phyloP scores from a whole-genome alignment of 2,797 vertebrate species.

The Melopsittacus undulatus region DNA sequence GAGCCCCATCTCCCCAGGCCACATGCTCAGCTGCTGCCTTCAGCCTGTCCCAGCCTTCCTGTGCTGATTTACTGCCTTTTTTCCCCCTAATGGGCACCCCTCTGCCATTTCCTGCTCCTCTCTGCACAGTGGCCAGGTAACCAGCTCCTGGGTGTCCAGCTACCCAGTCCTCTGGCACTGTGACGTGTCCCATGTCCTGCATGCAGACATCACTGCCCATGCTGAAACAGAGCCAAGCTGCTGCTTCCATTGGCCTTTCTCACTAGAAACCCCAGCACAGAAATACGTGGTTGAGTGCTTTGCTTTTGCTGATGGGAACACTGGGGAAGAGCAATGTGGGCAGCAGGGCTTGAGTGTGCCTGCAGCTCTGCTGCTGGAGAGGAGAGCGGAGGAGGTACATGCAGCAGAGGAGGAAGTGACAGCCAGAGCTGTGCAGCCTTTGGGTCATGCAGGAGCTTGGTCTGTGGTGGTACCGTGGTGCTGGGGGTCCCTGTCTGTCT shows the following conservation, averaged over 20 bases:
- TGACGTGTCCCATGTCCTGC: neutral
- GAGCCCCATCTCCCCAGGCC: neutral
- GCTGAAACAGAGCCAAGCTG: rapidly evolving
- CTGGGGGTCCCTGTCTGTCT: neutral
- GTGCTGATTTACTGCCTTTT: neutral
- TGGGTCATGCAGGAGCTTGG: neutral
- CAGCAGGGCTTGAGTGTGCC: neutral
- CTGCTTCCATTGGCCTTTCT: neutral
- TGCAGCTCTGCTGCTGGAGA: neutral
- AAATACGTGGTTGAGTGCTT: neutral
- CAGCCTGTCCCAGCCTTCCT: neutral
- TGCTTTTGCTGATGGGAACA: rapidly evolving
- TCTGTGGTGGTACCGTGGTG: rapidly evolving
- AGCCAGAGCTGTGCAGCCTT: neutral
- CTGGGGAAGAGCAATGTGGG: neutral
- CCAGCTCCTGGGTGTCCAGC: neutral
- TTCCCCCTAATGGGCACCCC: neutral
- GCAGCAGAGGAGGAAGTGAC: neutral
- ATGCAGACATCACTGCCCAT: rapidly evolving
- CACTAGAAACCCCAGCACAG: neutral
- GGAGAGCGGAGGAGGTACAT: neutral
- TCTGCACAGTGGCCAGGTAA: neutral
- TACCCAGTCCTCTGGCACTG: rapidly evolving
- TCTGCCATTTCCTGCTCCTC: neutral
- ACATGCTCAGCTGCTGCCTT: neutral